These are phyloP conservation scores for Antedon bifida DNA, from an alignment of 35 echinoderm and acorn worm genomes.

Conservation along the genomic window DNA sequence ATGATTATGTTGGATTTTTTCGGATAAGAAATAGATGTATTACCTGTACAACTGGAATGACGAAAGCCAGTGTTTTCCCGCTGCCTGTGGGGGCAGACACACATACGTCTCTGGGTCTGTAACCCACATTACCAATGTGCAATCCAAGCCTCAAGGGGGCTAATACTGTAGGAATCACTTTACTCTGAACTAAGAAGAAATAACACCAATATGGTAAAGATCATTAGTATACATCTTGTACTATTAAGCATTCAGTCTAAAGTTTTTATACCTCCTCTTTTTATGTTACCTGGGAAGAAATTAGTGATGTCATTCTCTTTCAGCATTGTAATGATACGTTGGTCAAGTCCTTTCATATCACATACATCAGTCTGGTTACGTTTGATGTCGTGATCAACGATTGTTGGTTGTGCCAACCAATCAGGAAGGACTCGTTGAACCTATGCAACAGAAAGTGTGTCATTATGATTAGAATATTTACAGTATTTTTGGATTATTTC, in stretches of 20 bases:
- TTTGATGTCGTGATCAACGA: constrained; percentile 47
- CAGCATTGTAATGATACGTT: constrained; percentile 35
- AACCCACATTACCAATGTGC: constrained; percentile 50
- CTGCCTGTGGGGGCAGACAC: constrained; percentile 90
- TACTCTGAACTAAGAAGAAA: constrained; percentile 52
- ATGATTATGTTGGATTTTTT: too few relatives aligned
- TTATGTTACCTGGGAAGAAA: constrained; percentile 91
- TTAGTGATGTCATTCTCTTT: constrained; percentile 23
- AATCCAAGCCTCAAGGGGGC: constrained; percentile 37
- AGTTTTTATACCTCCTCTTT: too few relatives aligned
- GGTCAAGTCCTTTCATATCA: constrained; percentile 27
- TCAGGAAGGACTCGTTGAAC: constrained; percentile 60
- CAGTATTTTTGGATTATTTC: neutral
- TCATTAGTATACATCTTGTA: too few relatives aligned
- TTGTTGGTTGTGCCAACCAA: constrained; percentile 56
- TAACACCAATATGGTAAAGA: neutral
- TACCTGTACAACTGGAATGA: constrained; percentile 86
- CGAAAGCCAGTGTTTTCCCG: constrained; percentile 88
- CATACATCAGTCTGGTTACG: constrained; percentile 24
- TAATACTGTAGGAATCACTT: constrained; percentile 71
- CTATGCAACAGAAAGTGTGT: constrained; percentile 11
- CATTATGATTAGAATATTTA: neutral
- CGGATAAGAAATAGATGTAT: too few relatives aligned
- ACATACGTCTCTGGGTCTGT: constrained; percentile 67
- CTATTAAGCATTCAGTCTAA: too few relatives aligned